phyloP scores from a whole-genome alignment of 2,888 invertebrate species.

The Drosophila infuscata region DNA sequence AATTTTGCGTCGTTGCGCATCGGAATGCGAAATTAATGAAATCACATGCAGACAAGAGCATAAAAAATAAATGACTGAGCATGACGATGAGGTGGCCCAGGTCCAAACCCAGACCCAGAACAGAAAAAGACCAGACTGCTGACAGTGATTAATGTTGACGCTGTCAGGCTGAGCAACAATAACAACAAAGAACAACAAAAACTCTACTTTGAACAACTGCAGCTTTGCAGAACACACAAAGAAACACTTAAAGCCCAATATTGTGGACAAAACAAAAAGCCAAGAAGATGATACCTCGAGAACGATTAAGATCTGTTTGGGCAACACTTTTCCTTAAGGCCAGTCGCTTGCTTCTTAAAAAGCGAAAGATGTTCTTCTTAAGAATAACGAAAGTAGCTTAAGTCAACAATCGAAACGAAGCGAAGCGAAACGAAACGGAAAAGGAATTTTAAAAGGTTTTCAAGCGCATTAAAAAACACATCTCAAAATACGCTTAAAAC shows the following conservation, averaged over 20 bases:
- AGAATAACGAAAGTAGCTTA: slow-evolving; percentile 75
- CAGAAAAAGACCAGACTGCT: slow-evolving; percentile 37
- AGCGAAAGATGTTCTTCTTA: slow-evolving; percentile 69
- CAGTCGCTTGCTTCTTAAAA: slow-evolving; percentile 36
- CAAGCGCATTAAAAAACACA: slow-evolving; percentile 40
- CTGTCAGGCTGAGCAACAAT: slow-evolving; percentile 34
- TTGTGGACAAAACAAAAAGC: slow-evolving; percentile 37
- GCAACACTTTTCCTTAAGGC: slow-evolving; percentile 57
- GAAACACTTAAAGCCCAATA: slow-evolving; percentile 53
- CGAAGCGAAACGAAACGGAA: slow-evolving; percentile 51
- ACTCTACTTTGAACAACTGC: slow-evolving; percentile 9
- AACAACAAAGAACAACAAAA: slow-evolving; percentile 3
- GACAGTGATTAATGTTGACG: slow-evolving; percentile 79
- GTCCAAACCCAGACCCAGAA: slow-evolving; percentile 21
- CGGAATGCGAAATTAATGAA: slow-evolving; percentile 80
- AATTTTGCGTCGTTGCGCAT: slow-evolving; percentile 77
- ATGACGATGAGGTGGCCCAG: slow-evolving; percentile 75
- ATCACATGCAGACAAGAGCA: slow-evolving; percentile 68
- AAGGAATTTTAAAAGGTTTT: slow-evolving; percentile 77
- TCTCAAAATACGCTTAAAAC: slow-evolving; percentile 46
- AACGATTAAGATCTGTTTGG: slow-evolving; percentile 60
- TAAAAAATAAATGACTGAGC: slow-evolving; percentile 10
- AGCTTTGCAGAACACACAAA: slow-evolving; percentile 31
- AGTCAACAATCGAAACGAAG: slow-evolving; percentile 55
- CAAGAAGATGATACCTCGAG: slow-evolving; percentile 22